phyloP scores from a whole-genome alignment of 2,113 vertebrate species.

The Eptesicus fuscus region DNA sequence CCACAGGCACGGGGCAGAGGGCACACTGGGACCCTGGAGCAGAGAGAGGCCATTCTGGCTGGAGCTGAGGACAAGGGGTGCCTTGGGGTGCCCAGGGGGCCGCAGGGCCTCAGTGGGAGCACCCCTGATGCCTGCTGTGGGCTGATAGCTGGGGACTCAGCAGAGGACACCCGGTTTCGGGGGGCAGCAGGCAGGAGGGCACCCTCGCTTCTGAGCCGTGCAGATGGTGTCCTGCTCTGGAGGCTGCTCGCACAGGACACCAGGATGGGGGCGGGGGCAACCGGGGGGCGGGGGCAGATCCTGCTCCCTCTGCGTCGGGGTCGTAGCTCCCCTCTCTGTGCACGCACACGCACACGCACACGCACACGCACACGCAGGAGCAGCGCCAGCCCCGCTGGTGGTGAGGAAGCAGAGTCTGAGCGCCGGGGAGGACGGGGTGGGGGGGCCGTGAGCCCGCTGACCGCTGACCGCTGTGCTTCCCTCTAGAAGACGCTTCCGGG shows the following conservation, averaged over 20 bases:
- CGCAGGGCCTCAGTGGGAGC: background rate
- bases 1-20: rapidly evolving
- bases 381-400: rapidly evolving
- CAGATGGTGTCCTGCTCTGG: rapidly evolving
- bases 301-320: background rate
- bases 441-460: rapidly evolving
- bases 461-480: background rate
- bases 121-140: too few relatives aligned
- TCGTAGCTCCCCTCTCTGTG: background rate
- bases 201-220: rapidly evolving
- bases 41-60: background rate
- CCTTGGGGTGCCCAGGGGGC: background rate
- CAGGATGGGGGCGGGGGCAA: rapidly evolving
- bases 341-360: too few relatives aligned
- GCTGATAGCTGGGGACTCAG: rapidly evolving
- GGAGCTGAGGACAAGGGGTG: rapidly evolving
- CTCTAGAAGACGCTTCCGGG: constrained; percentile 83
- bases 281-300: background rate
- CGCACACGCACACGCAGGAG: background rate
- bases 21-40: too few relatives aligned
- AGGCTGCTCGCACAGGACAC: rapidly evolving
- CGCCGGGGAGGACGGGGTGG: too few relatives aligned
- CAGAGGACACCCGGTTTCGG: rapidly evolving
- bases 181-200: rapidly evolving
- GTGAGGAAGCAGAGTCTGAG: background rate